Base-by-base conservation (phyloP, 2,797 vertebrate genomes). In the Bovichtus diacanthus region DNA sequence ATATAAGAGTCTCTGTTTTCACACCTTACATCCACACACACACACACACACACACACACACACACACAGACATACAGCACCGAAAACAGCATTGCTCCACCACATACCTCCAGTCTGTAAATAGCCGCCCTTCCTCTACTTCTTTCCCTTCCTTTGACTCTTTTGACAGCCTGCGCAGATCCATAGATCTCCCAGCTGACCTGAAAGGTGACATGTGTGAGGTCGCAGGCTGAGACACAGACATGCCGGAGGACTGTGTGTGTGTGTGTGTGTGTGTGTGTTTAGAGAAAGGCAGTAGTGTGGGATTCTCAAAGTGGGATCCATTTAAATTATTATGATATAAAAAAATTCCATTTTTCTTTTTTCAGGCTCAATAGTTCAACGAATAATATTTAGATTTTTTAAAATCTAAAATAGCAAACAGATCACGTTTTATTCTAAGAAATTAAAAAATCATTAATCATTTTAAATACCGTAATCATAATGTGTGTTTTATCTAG, bases 41-140 rank as follows among this genome's bases (percentile, higher is more conserved):
- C 51, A 43, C 49, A 27, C 41, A 43, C 39, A 54, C 60, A 34
- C 23, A 70, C 46, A 41, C 9, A 64, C 25, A 50, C 53, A 19
- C 15, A 71, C 51, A 46, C 55, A 34, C 49, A 44, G 66, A 41
- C 34, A 55, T 65, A 58, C 71, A 53, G 39, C 46, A 63, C 46
- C 60, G 68, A 69, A 85, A 86, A 64, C 73, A 66, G 53, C 63
- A 6, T 3, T 12, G 59, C 65, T 76, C 58, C 50, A 70, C 62
- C 67, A 84, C 58, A 87, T 90, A 87, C 82, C 83, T 80, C 74
- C 39, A 0, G 31, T 80, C 85, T 85, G 87, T 78, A 88, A 92
- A 92, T 85, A 88, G 69, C 54, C 47, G 25, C 51, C 72, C 80
- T 78, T 84, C 83, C 80, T 85, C 74, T 74, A 46, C 50, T 70